phyloP scores from a whole-genome alignment of 2,113 vertebrate species.

The Callithrix jacchus region DNA sequence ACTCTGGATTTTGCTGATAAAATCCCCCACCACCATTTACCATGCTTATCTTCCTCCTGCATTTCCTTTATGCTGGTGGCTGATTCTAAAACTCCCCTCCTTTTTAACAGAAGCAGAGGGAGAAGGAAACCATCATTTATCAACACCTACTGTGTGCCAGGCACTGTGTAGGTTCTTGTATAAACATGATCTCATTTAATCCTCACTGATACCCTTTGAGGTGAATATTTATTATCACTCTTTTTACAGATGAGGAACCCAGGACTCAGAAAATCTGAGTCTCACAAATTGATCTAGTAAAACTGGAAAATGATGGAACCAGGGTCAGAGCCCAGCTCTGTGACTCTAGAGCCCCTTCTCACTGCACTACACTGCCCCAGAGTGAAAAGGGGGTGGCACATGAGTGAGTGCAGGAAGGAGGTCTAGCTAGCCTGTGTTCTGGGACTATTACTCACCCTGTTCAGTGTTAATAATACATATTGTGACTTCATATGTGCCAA shows the following conservation, averaged over 20 bases:
- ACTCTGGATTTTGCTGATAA: neutral
- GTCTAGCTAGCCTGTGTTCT: neutral
- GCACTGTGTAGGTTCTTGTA: neutral
- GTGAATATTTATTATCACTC: neutral
- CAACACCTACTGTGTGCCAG: neutral
- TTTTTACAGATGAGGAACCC: neutral
- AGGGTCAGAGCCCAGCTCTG: neutral
- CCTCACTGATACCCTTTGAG: neutral
- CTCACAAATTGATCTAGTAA: neutral
- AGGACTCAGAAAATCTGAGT: neutral
- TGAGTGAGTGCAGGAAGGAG: neutral
- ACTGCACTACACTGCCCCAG: neutral
- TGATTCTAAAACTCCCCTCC: neutral
- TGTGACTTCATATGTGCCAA: neutral
- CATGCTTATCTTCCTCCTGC: neutral
- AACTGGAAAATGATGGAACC: neutral
- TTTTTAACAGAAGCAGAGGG: constrained; percentile 1
- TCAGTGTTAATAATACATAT: neutral
- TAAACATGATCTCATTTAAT: neutral
- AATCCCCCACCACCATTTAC: neutral
- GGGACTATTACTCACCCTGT: neutral
- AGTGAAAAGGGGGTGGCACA: neutral
- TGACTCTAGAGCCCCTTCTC: neutral
- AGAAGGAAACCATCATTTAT: neutral
- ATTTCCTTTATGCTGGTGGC: neutral